Evolutionary conservation across 2,888 invertebrate genomes (phyloP).

Genomic region (Pyrochroa serraticornis): DNA sequence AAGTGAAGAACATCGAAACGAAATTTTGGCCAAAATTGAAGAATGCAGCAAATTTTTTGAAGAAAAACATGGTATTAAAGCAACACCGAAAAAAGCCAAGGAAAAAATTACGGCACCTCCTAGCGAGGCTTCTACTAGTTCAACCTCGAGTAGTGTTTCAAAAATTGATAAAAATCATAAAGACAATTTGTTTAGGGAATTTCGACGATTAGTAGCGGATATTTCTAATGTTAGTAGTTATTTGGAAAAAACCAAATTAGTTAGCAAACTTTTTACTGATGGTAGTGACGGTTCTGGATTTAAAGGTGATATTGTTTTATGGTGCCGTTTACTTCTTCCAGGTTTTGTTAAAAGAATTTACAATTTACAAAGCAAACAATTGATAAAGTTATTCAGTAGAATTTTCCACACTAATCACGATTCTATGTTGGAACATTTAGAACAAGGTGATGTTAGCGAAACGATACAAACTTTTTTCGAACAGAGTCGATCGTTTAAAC

Average conservation of each 20-base stretch:
- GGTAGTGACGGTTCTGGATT: slow-evolving; percentile 69
- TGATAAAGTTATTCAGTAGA: slow-evolving; percentile 85
- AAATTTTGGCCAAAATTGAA: slow-evolving; percentile 68
- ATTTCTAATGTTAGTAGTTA: slow-evolving; percentile 81
- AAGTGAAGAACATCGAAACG: slow-evolving; percentile 69
- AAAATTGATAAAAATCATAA: slow-evolving; percentile 50
- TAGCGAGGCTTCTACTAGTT: background rate
- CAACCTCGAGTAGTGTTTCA: slow-evolving; percentile 3
- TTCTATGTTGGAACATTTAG: slow-evolving; percentile 85
- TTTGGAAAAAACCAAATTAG: slow-evolving; percentile 77
- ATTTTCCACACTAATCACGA: slow-evolving; percentile 76
- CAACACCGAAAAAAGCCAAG: slow-evolving; percentile 32
- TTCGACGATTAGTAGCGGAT: slow-evolving; percentile 77
- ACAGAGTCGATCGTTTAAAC: slow-evolving; percentile 64
- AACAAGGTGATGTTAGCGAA: slow-evolving; percentile 86
- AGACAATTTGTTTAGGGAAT: slow-evolving; percentile 78
- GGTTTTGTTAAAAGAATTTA: slow-evolving; percentile 84
- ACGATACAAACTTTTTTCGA: slow-evolving; percentile 82
- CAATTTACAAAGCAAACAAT: slow-evolving; percentile 90
- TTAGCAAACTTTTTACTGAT: slow-evolving; percentile 71
- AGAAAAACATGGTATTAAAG: slow-evolving; percentile 61
- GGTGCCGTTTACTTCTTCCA: slow-evolving; percentile 85
- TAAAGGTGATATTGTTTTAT: slow-evolving; percentile 76
- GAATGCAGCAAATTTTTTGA: slow-evolving; percentile 65
- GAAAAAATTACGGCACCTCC: slow-evolving; percentile 1